These are phyloP conservation scores for Charadrius vociferus DNA, from an alignment of 2,113 vertebrate species.

Conservation along the genomic window DNA sequence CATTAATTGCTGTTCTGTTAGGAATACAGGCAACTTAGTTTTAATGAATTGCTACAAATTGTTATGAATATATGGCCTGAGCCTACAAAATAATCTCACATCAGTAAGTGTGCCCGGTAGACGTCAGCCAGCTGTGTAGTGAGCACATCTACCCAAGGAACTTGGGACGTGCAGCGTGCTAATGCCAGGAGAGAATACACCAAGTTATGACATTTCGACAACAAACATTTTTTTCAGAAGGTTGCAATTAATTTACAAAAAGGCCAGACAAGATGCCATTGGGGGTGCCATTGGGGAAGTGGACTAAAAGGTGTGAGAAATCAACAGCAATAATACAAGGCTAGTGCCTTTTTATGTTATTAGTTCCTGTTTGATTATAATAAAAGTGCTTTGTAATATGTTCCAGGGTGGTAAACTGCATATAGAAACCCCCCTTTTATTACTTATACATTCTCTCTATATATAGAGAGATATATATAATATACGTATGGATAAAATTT, in stretches of 20 bases:
- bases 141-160: not conserved
- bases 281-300: not conserved
- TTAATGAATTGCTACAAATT: conserved; percentile 64
- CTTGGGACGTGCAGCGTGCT: not conserved
- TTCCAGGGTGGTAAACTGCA: not conserved
- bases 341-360: not conserved
- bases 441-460: not conserved
- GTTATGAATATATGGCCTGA: conserved; percentile 13
- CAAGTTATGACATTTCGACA: not conserved
- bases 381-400: not conserved
- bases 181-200: not conserved
- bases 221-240: not conserved
- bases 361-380: not conserved
- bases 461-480: not conserved
- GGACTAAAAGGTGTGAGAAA: not conserved
- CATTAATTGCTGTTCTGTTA: conserved; percentile 57
- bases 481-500: not conserved
- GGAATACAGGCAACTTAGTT: conserved; percentile 47
- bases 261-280: not conserved
- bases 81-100: not conserved
- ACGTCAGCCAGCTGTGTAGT: not conserved
- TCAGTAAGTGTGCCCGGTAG: not conserved
- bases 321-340: not conserved
- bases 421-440: not conserved
- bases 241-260: not conserved